Evolutionary conservation across 2,888 invertebrate genomes (phyloP).

Genomic region (Tridacna gigas): DNA sequence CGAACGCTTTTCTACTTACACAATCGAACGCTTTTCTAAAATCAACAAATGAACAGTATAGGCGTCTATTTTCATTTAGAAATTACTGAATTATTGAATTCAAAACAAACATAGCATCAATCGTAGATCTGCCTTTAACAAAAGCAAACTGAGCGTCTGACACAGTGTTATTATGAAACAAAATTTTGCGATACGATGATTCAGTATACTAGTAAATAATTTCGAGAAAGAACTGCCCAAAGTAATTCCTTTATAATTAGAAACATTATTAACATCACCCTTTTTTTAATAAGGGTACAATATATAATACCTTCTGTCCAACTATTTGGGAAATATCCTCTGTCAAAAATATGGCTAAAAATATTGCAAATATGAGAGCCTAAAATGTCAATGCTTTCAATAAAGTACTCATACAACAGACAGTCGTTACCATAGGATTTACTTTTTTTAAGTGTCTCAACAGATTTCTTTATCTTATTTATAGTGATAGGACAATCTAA

Average conservation of each 20-base stretch:
- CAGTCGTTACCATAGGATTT: slow-evolving; percentile 16
- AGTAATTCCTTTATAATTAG: slow-evolving; percentile 30
- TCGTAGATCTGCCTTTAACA: slow-evolving; percentile 19
- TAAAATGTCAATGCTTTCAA: slow-evolving; percentile 25
- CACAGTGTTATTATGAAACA: slow-evolving; percentile 7
- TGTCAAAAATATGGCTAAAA: slow-evolving; percentile 22
- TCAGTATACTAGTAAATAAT: slow-evolving; percentile 29
- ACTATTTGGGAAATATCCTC: slow-evolving; percentile 9
- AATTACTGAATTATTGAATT: background rate
- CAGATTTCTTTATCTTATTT: background rate
- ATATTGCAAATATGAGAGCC: slow-evolving; percentile 22
- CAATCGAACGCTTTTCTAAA: slow-evolving; percentile 24
- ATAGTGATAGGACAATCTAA: slow-evolving; percentile 19
- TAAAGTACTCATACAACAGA: slow-evolving; percentile 33
- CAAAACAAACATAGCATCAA: slow-evolving; percentile 19
- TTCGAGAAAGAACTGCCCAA: slow-evolving; percentile 26
- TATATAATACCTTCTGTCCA: slow-evolving; percentile 32
- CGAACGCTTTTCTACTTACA: too few relatives aligned
- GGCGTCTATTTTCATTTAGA: background rate
- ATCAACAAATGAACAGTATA: background rate
- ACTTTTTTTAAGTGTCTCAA: slow-evolving; percentile 5
- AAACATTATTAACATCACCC: background rate
- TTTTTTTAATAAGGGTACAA: slow-evolving; percentile 26
- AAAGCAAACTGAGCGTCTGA: slow-evolving; percentile 15
- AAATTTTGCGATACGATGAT: slow-evolving; percentile 3